Percentiles rank a stretch among this genome's conserved stretches.
Conservation (phyloP, 2,797 vertebrate species). For the Anomalospiza imberbis region DNA sequence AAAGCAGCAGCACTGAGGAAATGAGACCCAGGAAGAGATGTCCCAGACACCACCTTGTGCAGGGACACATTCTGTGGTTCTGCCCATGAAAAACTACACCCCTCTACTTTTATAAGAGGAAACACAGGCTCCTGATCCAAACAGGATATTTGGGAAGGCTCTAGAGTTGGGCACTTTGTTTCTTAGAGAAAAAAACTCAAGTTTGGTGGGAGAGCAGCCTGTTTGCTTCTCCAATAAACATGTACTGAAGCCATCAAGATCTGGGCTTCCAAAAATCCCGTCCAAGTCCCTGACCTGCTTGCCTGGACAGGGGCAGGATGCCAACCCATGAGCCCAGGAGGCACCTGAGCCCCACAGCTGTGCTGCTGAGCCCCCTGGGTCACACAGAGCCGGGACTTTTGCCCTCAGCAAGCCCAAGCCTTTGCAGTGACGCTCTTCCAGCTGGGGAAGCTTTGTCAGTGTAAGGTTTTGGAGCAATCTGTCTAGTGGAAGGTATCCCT, state of each 20-base stretch:
- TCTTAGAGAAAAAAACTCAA: background rate
- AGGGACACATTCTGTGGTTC: background rate
- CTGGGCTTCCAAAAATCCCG: background rate
- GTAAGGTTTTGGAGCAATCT: background rate
- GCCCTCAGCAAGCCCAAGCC: background rate
- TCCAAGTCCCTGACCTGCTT: background rate
- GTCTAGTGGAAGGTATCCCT: background rate
- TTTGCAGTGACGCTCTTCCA: background rate
- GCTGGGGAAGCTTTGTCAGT: background rate
- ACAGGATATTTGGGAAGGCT: background rate
- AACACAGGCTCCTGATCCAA: background rate
- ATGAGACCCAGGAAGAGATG: background rate
- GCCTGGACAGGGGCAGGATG: background rate
- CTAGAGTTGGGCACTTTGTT: background rate
- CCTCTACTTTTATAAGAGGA: background rate
- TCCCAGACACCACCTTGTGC: background rate
- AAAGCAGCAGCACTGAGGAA: background rate
- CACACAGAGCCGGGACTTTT: background rate
- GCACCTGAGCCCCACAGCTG: background rate
- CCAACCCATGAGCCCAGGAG: background rate
- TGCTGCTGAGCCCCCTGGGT: background rate
- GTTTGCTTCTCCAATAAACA: background rate
- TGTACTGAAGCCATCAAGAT: background rate
- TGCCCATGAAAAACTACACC: background rate
- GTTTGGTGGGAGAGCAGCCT: background rate